Evolutionary conservation across 2,888 invertebrate species (phyloP).

Genomic region (Lysandra coridon): DNA sequence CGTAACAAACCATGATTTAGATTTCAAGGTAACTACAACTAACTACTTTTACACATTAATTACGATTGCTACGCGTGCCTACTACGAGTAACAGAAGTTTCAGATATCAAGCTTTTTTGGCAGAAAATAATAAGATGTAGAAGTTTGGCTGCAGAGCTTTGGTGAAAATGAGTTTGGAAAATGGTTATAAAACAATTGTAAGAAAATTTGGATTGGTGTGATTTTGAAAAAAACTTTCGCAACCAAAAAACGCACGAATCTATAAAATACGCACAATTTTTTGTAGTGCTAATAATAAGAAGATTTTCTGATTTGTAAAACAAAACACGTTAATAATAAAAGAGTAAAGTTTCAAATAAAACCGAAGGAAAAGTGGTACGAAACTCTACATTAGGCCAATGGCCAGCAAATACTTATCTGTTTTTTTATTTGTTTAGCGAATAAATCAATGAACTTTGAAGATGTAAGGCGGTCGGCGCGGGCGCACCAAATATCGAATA

Average conservation of each 20-base stretch:
- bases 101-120: background rate
- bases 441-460: conserved; percentile 20
- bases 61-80: background rate
- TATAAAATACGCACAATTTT: too few relatives aligned
- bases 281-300: too few relatives aligned
- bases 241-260: too few relatives aligned
- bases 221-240: too few relatives aligned
- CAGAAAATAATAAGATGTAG: background rate
- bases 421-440: background rate
- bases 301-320: too few relatives aligned
- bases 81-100: background rate
- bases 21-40: conserved; percentile 12
- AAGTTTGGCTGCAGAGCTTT: background rate
- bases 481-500: background rate
- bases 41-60: conserved; percentile 8
- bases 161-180: too few relatives aligned
- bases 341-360: background rate
- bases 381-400: background rate
- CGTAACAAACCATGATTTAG: conserved; percentile 14
- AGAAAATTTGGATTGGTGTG: too few relatives aligned
- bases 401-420: background rate
- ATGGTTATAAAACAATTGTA: too few relatives aligned
- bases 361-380: background rate
- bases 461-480: conserved; percentile 1
- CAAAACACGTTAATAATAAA: too few relatives aligned